Evolutionary conservation across 2,797 vertebrate genomes (phyloP).

Genomic region (Trematomus bernacchii): DNA sequence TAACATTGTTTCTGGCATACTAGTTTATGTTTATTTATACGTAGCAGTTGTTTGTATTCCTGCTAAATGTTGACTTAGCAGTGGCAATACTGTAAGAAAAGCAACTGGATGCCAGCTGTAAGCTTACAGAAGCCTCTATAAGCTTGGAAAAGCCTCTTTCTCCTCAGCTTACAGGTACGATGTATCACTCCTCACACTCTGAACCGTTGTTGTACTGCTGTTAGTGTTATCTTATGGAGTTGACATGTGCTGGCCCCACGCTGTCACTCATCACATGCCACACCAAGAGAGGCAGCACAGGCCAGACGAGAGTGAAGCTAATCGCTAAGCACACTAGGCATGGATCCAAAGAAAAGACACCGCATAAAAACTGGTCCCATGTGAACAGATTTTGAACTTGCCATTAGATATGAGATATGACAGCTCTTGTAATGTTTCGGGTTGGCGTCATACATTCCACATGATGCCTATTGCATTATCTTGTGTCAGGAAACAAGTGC

Average conservation of each 20-base stretch:
- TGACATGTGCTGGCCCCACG: slow-evolving; percentile 17
- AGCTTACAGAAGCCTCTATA: slow-evolving; percentile 47
- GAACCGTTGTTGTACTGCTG: slow-evolving; percentile 36
- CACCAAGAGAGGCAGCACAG: slow-evolving; percentile 15
- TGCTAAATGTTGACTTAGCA: slow-evolving; percentile 43
- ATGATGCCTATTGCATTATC: neutral
- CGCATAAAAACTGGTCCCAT: neutral
- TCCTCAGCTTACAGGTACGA: slow-evolving; percentile 53
- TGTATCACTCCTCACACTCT: slow-evolving; percentile 32
- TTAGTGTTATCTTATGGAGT: slow-evolving; percentile 42
- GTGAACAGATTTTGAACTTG: slow-evolving; percentile 8
- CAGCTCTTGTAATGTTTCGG: neutral
- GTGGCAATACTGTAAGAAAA: slow-evolving; percentile 29
- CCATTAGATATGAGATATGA: neutral
- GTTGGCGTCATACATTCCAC: neutral
- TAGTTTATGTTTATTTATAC: slow-evolving; percentile 34
- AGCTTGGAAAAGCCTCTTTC: slow-evolving; percentile 48
- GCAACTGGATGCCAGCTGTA: slow-evolving; percentile 39
- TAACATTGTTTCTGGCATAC: slow-evolving; percentile 12
- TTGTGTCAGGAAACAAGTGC: slow-evolving; percentile 3
- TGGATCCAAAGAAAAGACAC: slow-evolving; percentile 3
- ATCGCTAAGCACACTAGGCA: neutral
- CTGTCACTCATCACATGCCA: slow-evolving; percentile 47
- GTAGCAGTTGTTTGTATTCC: slow-evolving; percentile 35
- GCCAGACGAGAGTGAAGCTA: slow-evolving; percentile 5